Percentiles rank a stretch among this genome's conserved stretches.
Evolutionary conservation across 1,140 invertebrate species (phyloP).

Genomic region (Drosophila bipectinata): DNA sequence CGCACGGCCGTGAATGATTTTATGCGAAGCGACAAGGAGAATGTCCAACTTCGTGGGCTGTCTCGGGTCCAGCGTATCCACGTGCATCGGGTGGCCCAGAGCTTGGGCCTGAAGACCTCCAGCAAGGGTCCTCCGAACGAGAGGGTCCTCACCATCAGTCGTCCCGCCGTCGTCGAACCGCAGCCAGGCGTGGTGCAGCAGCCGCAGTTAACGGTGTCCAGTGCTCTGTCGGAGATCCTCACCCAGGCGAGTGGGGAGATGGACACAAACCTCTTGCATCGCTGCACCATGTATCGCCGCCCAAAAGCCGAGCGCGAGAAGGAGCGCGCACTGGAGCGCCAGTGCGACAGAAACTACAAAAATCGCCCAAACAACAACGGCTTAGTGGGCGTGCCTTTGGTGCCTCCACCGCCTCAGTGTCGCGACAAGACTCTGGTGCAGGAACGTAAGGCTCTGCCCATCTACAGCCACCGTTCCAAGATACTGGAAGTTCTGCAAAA

Average conservation of each 20-base stretch:
- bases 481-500: slow-evolving; percentile 29
- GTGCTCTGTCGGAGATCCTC: not conserved
- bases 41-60: slow-evolving; percentile 31
- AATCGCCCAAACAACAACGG: slow-evolving; percentile 1
- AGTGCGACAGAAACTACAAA: not conserved
- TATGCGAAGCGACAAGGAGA: slow-evolving; percentile 11
- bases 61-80: slow-evolving; percentile 49
- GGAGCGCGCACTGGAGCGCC: too few species aligned
- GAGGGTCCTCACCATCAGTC: slow-evolving; percentile 53
- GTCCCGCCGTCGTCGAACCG: not conserved
- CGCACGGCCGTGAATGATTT: slow-evolving; percentile 52
- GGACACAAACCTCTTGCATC: not conserved
- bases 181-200: not conserved
- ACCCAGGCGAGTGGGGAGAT: not conserved
- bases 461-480: slow-evolving; percentile 20
- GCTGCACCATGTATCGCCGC: not conserved
- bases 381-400: slow-evolving; percentile 10
- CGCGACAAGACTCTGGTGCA: not conserved
- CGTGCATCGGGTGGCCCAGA: slow-evolving; percentile 54
- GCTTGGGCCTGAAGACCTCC: slow-evolving; percentile 47
- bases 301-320: not conserved
- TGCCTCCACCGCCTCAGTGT: not conserved
- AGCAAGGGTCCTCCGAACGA: slow-evolving; percentile 45
- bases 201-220: not conserved
- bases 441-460: slow-evolving; percentile 20